phyloP scores from a whole-genome alignment of 2,797 vertebrate species.

The Tapera naevia region DNA sequence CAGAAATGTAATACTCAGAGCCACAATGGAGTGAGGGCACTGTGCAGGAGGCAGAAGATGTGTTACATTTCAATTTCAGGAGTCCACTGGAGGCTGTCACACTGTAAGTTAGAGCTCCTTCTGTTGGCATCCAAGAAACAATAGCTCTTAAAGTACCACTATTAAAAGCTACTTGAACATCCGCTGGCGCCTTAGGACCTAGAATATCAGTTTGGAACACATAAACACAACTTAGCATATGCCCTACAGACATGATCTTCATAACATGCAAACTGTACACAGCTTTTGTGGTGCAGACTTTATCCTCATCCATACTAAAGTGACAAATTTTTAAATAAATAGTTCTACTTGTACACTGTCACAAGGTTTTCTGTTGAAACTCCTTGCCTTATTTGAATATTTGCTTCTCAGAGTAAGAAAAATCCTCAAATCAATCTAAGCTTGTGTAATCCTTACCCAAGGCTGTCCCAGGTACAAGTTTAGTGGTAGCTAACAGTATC shows the following conservation, averaged over 20 bases:
- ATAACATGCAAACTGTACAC: neutral
- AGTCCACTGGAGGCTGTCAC: conserved; percentile 70
- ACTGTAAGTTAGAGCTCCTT: conserved; percentile 76
- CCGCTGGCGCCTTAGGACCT: conserved; percentile 82
- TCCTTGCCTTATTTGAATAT: neutral
- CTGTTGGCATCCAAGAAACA: conserved; percentile 79
- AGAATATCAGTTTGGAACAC: conserved; percentile 24
- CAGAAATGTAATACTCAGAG: conserved; percentile 76
- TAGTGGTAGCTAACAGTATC: neutral
- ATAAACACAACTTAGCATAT: neutral
- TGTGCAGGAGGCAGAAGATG: conserved; percentile 74
- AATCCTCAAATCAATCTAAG: neutral
- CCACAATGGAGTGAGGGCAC: conserved; percentile 81
- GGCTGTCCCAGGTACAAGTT: neutral
- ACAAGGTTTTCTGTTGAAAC: neutral
- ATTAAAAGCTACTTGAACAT: conserved; percentile 73
- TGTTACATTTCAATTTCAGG: conserved; percentile 75
- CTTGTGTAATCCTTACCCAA: neutral
- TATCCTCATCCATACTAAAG: neutral
- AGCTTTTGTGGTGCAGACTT: neutral
- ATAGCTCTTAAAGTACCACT: conserved; percentile 58
- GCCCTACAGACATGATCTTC: neutral
- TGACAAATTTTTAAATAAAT: neutral
- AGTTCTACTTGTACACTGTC: neutral
- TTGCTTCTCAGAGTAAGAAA: neutral